Conservation (phyloP, 2,113 vertebrate genomes). For the Pseudonaja textilis region DNA sequence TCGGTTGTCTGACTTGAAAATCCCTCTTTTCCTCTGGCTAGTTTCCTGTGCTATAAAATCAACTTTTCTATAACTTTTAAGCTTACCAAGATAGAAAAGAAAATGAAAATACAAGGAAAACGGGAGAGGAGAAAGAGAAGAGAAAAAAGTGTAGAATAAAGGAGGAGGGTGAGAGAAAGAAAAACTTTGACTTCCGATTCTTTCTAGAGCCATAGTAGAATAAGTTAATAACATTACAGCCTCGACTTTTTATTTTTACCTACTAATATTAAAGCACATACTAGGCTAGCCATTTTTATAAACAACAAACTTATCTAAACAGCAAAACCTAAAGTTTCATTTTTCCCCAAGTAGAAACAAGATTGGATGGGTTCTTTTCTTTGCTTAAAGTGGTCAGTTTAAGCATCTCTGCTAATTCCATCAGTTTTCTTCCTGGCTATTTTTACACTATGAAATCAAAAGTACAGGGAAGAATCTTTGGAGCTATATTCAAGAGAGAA, state of each 20-base stretch:
- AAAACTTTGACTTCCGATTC: not conserved
- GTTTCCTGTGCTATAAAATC: too few species aligned
- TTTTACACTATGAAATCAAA: too few species aligned
- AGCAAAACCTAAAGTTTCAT: too few species aligned
- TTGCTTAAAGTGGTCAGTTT: too few species aligned
- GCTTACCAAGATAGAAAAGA: not conserved
- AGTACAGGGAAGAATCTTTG: not conserved
- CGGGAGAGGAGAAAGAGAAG: not conserved
- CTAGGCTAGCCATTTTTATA: too few species aligned
- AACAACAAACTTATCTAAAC: too few species aligned
- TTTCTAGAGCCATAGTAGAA: not conserved
- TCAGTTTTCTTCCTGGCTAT: too few species aligned
- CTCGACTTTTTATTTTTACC: too few species aligned
- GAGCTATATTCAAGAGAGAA: not conserved
- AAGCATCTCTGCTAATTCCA: too few species aligned
- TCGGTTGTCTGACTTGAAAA: not conserved
- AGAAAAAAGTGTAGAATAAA: not conserved
- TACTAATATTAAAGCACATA: too few species aligned
- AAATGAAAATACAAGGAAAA: not conserved
- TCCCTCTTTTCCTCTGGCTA: not conserved
- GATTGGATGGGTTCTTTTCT: too few species aligned
- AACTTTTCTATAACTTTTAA: not conserved
- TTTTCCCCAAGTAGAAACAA: too few species aligned
- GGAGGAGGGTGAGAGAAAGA: not conserved
- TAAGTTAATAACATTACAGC: not conserved